Conservation (phyloP, 2,797 vertebrate species). For the Parotocinclus haroldoi region DNA sequence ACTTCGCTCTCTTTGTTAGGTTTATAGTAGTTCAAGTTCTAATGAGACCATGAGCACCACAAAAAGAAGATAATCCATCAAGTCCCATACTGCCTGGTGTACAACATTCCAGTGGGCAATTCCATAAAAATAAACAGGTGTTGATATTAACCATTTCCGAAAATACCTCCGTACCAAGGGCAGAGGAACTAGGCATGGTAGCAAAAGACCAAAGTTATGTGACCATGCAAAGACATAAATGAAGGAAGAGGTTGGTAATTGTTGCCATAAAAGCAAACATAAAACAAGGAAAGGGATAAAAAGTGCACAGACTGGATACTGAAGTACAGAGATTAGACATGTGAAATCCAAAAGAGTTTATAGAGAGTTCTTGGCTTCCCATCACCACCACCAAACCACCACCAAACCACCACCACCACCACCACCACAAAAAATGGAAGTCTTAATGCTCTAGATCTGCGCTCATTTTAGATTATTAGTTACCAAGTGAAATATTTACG, state of each 20-base stretch:
- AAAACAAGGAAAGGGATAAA: background rate
- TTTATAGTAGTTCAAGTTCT: no score
- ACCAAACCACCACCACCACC: constrained; percentile 6
- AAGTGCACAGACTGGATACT: background rate
- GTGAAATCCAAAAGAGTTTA: background rate
- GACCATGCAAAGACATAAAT: no score
- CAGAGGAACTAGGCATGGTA: background rate
- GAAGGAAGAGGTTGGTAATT: no score
- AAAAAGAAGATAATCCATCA: no score
- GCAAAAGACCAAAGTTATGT: background rate
- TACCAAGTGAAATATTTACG: no score
- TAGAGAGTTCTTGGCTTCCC: background rate
- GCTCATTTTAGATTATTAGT: constrained; percentile 10
- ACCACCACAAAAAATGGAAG: constrained; percentile 6
- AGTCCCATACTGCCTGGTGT: no score
- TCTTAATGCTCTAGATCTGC: constrained; percentile 19
- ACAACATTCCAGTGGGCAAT: no score
- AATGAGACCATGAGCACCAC: no score
- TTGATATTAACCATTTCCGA: background rate
- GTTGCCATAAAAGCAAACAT: constrained; percentile 2
- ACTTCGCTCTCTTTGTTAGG: no score
- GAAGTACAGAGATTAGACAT: background rate
- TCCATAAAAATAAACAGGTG: no score
- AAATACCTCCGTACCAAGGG: background rate
- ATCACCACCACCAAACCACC: constrained; percentile 8